Percentiles rank a stretch among this genome's conserved stretches.
Conservation (phyloP, 1,140 invertebrate genomes). For the Muscidifurax raptorellus region DNA sequence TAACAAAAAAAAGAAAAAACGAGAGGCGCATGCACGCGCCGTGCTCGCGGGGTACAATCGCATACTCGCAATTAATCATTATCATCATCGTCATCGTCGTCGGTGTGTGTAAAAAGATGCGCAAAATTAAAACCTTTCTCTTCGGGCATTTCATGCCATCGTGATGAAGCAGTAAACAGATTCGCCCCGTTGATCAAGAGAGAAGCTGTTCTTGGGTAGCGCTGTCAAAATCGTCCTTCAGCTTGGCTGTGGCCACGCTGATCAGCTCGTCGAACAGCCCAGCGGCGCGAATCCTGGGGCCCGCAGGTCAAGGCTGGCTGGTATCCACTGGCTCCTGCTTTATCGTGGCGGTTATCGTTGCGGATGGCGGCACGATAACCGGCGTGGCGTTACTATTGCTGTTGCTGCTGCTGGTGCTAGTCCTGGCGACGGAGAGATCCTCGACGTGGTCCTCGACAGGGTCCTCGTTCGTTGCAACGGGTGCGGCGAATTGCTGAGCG, state of each 20-base stretch:
- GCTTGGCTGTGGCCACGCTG: neutral
- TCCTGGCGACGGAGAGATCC: conserved; percentile 72
- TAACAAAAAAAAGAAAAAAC: conserved; percentile 1
- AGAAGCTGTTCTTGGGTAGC: neutral
- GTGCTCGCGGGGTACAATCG: neutral
- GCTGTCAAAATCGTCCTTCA: neutral
- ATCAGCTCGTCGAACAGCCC: neutral
- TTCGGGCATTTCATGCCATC: neutral
- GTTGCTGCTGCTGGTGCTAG: neutral
- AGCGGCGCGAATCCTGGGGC: neutral
- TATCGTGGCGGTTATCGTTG: neutral
- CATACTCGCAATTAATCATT: neutral
- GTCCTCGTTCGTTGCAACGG: conserved; percentile 54
- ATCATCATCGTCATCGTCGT: neutral
- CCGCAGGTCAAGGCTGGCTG: neutral
- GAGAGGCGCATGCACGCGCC: conserved; percentile 5
- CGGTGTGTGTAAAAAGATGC: neutral
- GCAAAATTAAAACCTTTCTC: conserved; percentile 5
- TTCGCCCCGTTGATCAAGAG: neutral
- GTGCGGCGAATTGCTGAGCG: neutral
- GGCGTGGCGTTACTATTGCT: neutral
- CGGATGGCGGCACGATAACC: neutral
- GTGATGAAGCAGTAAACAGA: neutral
- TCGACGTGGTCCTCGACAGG: conserved; percentile 76
- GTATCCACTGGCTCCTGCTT: neutral